Conservation (phyloP, 2,113 vertebrate genomes). For the Mirounga angustirostris region DNA sequence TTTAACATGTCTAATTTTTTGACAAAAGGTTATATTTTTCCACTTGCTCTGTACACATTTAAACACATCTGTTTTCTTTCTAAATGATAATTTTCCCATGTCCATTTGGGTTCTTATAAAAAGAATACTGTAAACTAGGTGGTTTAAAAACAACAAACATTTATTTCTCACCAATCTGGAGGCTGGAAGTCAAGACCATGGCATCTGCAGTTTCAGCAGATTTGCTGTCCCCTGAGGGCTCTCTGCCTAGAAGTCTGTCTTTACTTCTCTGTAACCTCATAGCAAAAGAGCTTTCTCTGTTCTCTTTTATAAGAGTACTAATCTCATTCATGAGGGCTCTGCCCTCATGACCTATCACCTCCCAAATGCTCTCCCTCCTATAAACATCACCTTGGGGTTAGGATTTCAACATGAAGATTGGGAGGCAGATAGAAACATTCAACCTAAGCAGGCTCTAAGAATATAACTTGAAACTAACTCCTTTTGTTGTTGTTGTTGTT, state of each 20-base stretch:
- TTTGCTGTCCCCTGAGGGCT: neutral
- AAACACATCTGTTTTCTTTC: neutral
- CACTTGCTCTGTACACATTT: neutral
- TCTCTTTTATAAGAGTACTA: neutral
- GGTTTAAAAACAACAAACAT: neutral
- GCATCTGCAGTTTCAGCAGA: neutral
- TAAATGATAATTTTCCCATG: neutral
- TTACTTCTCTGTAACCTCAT: neutral
- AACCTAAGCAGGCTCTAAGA: neutral
- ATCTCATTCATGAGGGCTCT: neutral
- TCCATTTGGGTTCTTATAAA: neutral
- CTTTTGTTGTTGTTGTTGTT: neutral
- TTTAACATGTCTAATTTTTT: neutral
- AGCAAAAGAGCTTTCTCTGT: neutral
- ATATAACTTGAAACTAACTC: neutral
- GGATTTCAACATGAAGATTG: neutral
- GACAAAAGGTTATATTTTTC: neutral
- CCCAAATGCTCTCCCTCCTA: neutral
- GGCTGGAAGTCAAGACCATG: neutral
- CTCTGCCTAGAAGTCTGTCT: neutral
- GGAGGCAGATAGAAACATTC: fast-evolving
- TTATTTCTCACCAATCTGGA: neutral
- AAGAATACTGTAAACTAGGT: neutral
- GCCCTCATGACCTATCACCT: neutral
- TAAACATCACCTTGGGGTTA: neutral